These are phyloP conservation scores for Pipistrellus pygmaeus DNA, from an alignment of 2,797 vertebrate species.

Conservation along the genomic window DNA sequence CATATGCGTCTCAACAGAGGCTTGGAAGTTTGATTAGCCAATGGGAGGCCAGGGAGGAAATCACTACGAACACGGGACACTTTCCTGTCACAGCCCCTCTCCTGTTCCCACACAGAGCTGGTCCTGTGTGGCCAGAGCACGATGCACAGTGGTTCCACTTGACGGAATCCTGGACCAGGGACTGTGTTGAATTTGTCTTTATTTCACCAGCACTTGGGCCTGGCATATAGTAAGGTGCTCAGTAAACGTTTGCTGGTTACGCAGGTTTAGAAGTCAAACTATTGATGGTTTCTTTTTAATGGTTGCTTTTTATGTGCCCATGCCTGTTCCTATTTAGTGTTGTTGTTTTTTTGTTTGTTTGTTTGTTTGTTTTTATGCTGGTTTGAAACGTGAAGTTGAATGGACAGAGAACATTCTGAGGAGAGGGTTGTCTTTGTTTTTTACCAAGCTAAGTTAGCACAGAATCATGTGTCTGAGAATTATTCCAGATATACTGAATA, in stretches of 20 bases:
- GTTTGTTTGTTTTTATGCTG: neutral
- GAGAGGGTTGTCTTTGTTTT: neutral
- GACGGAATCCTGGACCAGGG: neutral
- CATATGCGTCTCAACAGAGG: neutral
- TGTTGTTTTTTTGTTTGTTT: neutral
- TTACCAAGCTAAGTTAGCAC: neutral
- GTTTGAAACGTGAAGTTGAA: neutral
- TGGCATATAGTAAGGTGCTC: neutral
- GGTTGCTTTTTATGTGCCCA: neutral
- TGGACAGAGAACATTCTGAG: neutral
- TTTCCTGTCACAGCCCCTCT: neutral
- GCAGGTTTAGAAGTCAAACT: neutral
- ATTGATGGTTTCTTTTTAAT: neutral
- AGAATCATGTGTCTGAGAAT: neutral
- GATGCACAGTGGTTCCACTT: neutral
- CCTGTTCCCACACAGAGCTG: neutral
- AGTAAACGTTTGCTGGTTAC: neutral
- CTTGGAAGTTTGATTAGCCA: neutral
- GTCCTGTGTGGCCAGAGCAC: neutral
- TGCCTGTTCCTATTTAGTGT: neutral
- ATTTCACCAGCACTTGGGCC: neutral
- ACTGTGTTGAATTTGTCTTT: neutral
- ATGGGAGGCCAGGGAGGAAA: neutral
- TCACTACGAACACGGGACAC: neutral
- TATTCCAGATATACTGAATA: constrained; percentile 16